Evolutionary conservation across 2,113 vertebrate species (phyloP).

Genomic region (Alligator mississippiensis): DNA sequence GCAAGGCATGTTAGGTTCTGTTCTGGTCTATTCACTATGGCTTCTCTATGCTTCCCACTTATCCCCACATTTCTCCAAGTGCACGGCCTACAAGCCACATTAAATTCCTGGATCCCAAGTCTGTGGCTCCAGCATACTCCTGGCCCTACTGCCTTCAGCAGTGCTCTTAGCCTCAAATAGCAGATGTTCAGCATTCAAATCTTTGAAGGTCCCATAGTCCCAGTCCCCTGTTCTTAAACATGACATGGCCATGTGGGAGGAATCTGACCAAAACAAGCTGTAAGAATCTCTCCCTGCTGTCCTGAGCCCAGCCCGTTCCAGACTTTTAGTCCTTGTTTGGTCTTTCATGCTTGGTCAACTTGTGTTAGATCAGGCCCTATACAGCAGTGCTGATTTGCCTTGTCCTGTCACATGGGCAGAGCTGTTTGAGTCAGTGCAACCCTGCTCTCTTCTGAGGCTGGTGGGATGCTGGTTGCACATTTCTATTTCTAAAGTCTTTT

Average conservation of each 20-base stretch:
- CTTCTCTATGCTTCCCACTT: background rate
- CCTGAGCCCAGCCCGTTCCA: fast-evolving
- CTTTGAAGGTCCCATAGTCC: background rate
- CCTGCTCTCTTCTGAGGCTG: background rate
- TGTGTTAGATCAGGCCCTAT: background rate
- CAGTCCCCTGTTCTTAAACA: background rate
- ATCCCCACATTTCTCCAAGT: background rate
- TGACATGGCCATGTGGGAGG: too few relatives aligned
- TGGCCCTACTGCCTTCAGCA: slow-evolving; percentile 16
- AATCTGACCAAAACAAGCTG: background rate
- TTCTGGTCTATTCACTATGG: background rate
- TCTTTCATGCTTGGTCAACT: too few relatives aligned
- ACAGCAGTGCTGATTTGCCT: background rate
- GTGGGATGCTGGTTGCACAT: background rate
- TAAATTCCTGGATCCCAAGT: slow-evolving; percentile 21
- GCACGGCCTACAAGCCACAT: background rate
- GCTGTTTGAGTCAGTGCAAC: background rate
- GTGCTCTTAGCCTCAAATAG: background rate
- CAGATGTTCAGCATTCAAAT: background rate
- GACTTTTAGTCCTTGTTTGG: background rate
- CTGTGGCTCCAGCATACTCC: background rate
- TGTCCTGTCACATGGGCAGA: background rate
- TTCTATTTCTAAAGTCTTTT: background rate
- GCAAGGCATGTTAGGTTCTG: background rate
- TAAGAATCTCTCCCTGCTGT: background rate